Evolutionary conservation across 2,888 invertebrate genomes (phyloP).

Genomic region (Oxystoma pomonae): DNA sequence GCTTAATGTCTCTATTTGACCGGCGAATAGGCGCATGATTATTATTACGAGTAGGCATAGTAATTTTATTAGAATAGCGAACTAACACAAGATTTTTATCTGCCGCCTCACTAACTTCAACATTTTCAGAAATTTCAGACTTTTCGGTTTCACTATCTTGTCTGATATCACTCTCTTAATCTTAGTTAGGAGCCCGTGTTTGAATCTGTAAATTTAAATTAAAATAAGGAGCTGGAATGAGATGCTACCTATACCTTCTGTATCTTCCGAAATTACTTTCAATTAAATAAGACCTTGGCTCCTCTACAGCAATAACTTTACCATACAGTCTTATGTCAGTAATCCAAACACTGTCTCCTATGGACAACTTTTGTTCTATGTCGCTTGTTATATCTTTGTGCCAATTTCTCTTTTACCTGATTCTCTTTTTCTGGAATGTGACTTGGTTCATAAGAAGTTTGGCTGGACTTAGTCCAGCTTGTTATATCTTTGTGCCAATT

Average conservation of each 20-base stretch:
- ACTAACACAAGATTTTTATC: neutral
- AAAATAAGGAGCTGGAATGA: slow-evolving; percentile 5
- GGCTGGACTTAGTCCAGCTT: neutral
- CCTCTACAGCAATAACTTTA: neutral
- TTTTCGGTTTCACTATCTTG: neutral
- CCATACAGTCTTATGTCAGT: slow-evolving; percentile 2
- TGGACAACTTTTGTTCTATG: slow-evolving; percentile 1
- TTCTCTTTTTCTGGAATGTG: neutral
- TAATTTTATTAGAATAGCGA: neutral
- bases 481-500: neutral
- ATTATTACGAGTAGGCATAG: neutral
- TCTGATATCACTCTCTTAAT: neutral
- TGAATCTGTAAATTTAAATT: neutral
- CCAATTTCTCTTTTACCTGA: neutral
- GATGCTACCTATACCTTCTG: neutral
- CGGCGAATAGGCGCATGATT: neutral
- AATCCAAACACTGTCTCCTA: neutral
- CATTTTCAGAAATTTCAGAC: neutral
- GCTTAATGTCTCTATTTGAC: neutral
- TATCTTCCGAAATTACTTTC: neutral
- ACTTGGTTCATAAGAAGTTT: neutral
- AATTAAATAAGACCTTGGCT: slow-evolving; percentile 4
- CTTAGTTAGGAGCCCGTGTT: neutral
- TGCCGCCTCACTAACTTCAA: neutral
- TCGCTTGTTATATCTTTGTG: neutral